Percentiles rank a stretch among this genome's conserved stretches.
phyloP scores from a whole-genome alignment of 2,113 vertebrate genomes.

The Paradisaea rubra region DNA sequence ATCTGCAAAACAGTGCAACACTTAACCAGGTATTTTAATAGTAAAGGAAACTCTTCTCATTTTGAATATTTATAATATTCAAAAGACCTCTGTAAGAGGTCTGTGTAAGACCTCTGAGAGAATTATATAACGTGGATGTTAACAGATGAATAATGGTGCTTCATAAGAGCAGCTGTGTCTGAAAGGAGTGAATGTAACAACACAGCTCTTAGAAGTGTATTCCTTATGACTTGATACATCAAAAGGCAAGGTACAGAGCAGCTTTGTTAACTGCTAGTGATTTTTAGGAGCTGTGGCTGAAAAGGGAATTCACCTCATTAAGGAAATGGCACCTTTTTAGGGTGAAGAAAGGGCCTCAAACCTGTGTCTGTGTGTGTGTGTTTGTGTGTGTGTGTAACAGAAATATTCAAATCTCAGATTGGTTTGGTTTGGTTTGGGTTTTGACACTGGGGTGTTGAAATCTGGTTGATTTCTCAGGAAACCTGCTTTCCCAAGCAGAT shows the following conservation, averaged over 20 bases:
- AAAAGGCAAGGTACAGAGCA: background rate
- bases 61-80: background rate
- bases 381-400: background rate
- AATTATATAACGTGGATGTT: background rate
- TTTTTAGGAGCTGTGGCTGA: background rate
- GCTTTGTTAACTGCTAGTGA: background rate
- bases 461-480: background rate
- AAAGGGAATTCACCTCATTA: fast-evolving
- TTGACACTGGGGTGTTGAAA: background rate
- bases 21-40: background rate
- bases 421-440: background rate
- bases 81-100: background rate
- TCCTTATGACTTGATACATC: background rate
- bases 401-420: background rate
- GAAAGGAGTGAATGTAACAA: background rate
- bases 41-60: fast-evolving
- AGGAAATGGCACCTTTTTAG: background rate
- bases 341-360: background rate
- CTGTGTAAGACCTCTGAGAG: background rate
- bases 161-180: background rate
- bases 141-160: background rate
- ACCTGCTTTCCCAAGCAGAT: background rate
- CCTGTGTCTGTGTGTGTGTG: fast-evolving
- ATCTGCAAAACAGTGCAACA: background rate
- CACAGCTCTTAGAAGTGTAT: background rate